phyloP scores from a whole-genome alignment of 1,140 invertebrate genomes.

The Bombus pascuorum region DNA sequence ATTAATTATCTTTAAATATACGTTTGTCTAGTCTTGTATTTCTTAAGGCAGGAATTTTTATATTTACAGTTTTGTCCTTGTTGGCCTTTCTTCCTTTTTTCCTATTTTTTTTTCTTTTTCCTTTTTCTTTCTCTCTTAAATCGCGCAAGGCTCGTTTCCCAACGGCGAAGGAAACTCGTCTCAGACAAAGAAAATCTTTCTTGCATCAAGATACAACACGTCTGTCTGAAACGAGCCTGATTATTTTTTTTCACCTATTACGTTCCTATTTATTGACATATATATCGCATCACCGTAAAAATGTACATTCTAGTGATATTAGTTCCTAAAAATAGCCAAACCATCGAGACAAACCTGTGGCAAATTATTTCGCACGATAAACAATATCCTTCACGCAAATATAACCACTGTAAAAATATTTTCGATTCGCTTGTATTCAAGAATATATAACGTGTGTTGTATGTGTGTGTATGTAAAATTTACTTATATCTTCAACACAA shows the following conservation, averaged over 20 bases:
- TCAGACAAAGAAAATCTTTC: conserved; percentile 44
- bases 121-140: background rate
- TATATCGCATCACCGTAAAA: conserved; percentile 60
- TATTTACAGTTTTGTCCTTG: conserved; percentile 72
- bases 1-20: conserved; percentile 66
- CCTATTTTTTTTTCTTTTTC: conserved; percentile 47
- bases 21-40: conserved; percentile 79
- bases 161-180: conserved; percentile 17
- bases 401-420: conserved; percentile 41
- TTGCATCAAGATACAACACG: conserved; percentile 16
- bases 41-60: conserved; percentile 81
- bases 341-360: conserved; percentile 57
- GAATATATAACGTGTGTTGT: conserved; percentile 1
- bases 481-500: conserved; percentile 35
- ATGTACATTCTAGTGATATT: conserved; percentile 67
- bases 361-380: conserved; percentile 60
- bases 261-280: conserved; percentile 63
- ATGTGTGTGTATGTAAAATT: conserved; percentile 1
- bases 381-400: conserved; percentile 34
- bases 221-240: conserved; percentile 52
- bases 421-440: conserved; percentile 24
- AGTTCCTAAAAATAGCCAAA: conserved; percentile 60
- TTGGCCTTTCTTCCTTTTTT: conserved; percentile 55
- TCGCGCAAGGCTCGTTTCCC: conserved; percentile 14
- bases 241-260: conserved; percentile 25